Evolutionary conservation across 2,113 vertebrate species (phyloP).

Genomic region (Choloepus hoffmanni): DNA sequence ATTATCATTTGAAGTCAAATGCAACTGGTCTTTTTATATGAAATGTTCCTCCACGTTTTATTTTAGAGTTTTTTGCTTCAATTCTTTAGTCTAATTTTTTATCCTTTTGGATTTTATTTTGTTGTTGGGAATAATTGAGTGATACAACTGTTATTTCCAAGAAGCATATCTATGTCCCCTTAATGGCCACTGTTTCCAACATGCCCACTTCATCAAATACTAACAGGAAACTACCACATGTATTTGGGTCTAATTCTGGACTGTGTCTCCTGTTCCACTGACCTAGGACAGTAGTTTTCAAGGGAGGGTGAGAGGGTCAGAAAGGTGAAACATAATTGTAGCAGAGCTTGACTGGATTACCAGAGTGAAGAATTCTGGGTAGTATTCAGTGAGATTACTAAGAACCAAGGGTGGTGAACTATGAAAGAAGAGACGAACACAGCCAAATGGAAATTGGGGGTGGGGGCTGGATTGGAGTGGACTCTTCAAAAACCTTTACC

Average conservation of each 20-base stretch:
- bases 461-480: rapidly evolving
- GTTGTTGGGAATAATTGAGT: background rate
- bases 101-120: background rate
- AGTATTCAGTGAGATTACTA: background rate
- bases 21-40: background rate
- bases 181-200: too few relatives aligned
- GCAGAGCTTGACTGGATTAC: background rate
- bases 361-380: background rate
- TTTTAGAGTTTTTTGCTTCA: background rate
- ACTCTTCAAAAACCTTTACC: background rate
- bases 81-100: background rate
- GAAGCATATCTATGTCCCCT: background rate
- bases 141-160: background rate
- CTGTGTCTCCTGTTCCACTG: background rate
- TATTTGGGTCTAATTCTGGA: background rate
- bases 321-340: background rate
- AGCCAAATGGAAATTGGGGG: background rate
- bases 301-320: background rate
- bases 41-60: background rate
- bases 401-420: background rate
- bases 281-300: background rate
- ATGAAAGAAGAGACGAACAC: background rate
- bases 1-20: background rate
- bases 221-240: background rate
- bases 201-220: background rate